phyloP scores from a whole-genome alignment of 2,797 vertebrate species.

The Lepidocolaptes lacrymiger region DNA sequence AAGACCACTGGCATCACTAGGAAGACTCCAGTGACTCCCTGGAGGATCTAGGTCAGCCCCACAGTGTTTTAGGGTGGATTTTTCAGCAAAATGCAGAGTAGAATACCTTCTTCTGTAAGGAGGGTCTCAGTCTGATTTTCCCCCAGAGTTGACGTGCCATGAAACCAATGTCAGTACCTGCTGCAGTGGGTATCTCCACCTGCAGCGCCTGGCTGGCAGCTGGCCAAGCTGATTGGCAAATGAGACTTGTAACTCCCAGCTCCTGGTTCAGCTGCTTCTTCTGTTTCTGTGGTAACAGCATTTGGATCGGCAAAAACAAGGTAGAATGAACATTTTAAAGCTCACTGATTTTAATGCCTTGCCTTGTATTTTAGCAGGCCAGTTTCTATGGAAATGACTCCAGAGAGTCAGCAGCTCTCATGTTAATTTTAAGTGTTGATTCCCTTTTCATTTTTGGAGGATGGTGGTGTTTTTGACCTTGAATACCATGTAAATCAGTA shows the following conservation, averaged over 20 bases:
- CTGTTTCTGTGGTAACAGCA: conserved; percentile 67
- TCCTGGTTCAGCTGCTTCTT: background rate
- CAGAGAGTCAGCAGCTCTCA: background rate
- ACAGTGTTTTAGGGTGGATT: background rate
- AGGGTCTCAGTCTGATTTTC: background rate
- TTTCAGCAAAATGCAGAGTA: background rate
- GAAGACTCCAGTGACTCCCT: background rate
- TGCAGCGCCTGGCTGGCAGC: background rate
- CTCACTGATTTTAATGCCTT: conserved; percentile 35
- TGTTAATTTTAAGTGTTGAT: conserved; percentile 21
- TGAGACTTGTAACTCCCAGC: background rate
- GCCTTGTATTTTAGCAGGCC: conserved; percentile 30
- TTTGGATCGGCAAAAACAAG: conserved; percentile 48
- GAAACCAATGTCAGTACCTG: background rate
- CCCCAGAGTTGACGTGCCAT: rapidly evolving
- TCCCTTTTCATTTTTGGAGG: background rate
- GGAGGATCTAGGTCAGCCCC: background rate
- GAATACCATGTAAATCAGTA: background rate
- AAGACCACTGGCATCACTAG: background rate
- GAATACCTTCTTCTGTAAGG: background rate
- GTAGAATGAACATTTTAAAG: conserved; percentile 40
- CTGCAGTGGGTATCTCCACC: background rate
- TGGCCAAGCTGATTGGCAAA: rapidly evolving
- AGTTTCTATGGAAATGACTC: conserved; percentile 63
- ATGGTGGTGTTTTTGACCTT: background rate